A percentile compares a stretch with the other conserved stretches of the same genome.
phyloP scores from a whole-genome alignment of 2,888 invertebrate genomes.

The Ormyrus nitidulus region DNA sequence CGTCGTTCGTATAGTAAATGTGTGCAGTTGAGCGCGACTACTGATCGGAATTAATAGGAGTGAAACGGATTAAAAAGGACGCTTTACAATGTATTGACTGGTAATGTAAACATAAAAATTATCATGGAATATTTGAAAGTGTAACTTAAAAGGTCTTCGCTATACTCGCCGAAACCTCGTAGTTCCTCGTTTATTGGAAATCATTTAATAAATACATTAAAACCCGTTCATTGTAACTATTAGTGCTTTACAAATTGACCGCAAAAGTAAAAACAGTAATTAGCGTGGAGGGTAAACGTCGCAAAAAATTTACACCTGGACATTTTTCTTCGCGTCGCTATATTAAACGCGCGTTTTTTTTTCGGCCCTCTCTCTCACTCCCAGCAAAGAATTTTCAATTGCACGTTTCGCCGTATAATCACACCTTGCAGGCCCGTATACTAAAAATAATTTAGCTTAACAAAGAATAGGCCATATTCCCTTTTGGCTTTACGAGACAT shows the following conservation, averaged over 20 bases:
- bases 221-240: too few relatives aligned
- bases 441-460: neutral
- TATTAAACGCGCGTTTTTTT: neutral
- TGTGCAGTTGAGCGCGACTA: neutral
- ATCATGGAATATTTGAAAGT: too few relatives aligned
- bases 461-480: neutral
- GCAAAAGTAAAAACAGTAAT: neutral
- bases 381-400: slow-evolving; percentile 15
- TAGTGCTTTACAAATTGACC: neutral
- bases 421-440: neutral
- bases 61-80: neutral
- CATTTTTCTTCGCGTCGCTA: too few relatives aligned
- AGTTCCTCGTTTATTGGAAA: too few relatives aligned
- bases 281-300: too few relatives aligned
- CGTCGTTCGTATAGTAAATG: neutral
- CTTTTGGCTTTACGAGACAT: slow-evolving; percentile 27
- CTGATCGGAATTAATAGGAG: neutral
- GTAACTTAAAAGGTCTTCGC: too few relatives aligned
- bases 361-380: neutral
- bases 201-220: too few relatives aligned
- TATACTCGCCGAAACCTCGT: too few relatives aligned
- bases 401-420: neutral
- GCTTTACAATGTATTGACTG: neutral
- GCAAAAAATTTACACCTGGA: too few relatives aligned
- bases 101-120: too few relatives aligned